phyloP scores from a whole-genome alignment of 2,888 invertebrate species.

The Drosophila gaucha region DNA sequence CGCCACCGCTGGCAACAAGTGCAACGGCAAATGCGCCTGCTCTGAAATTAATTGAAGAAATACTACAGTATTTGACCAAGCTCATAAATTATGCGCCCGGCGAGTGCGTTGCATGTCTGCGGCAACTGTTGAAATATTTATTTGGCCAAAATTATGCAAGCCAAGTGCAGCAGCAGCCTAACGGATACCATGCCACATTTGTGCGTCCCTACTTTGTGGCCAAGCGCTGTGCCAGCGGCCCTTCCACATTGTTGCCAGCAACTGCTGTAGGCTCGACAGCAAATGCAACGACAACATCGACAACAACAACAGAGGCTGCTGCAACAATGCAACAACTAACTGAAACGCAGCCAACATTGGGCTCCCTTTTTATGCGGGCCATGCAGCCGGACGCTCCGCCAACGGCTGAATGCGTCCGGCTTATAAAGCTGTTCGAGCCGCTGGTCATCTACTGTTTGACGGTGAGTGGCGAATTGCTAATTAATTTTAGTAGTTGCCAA shows the following conservation, averaged over 20 bases:
- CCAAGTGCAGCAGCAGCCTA: conserved; percentile 60
- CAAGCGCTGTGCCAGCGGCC: conserved; percentile 34
- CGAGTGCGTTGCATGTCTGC: conserved; percentile 89
- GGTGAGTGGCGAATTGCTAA: conserved; percentile 85
- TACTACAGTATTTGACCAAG: conserved; percentile 89
- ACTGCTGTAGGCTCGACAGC: conserved; percentile 26
- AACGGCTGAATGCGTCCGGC: conserved; percentile 87
- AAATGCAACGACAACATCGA: conserved; percentile 8
- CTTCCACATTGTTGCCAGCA: conserved; percentile 52
- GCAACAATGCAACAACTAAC: conserved; percentile 56
- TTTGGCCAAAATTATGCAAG: conserved; percentile 89
- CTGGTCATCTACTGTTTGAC: conserved; percentile 96
- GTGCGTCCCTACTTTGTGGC: conserved; percentile 66
- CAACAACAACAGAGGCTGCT: conserved; percentile 29
- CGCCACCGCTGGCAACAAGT: conserved; percentile 24
- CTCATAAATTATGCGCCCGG: conserved; percentile 89
- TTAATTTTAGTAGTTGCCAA: conserved; percentile 72
- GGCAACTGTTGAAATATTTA: conserved; percentile 90
- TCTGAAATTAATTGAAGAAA: conserved; percentile 88
- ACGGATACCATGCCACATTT: conserved; percentile 54
- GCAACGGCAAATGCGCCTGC: conserved; percentile 50
- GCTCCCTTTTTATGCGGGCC: conserved; percentile 80
- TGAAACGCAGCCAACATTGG: conserved; percentile 68
- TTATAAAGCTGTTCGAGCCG: conserved; percentile 97
- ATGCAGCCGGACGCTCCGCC: conserved; percentile 83